These are phyloP conservation scores for Microcebus murinus DNA, from an alignment of 2,113 vertebrate genomes.

Conservation along the genomic window DNA sequence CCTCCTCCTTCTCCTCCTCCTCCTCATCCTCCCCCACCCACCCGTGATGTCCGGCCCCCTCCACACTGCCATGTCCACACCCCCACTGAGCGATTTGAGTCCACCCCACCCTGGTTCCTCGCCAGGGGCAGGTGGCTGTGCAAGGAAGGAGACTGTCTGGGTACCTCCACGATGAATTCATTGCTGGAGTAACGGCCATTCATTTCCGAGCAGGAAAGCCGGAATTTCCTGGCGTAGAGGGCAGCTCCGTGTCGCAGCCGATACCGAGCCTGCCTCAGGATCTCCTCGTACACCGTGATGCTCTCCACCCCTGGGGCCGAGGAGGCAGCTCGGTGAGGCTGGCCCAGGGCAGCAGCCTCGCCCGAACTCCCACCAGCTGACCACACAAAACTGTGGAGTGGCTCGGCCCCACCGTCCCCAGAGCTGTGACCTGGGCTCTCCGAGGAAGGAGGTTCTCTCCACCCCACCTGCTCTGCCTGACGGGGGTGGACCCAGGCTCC, in stretches of 20 bases:
- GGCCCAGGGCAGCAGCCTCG: not conserved
- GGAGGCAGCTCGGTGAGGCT: not conserved
- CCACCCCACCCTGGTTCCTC: not conserved
- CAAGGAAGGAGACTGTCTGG: not conserved
- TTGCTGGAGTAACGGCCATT: conserved; percentile 99
- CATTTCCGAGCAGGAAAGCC: conserved; percentile 98
- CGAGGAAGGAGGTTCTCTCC: not conserved
- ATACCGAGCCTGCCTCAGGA: conserved; percentile 94
- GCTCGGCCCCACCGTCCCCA: not conserved
- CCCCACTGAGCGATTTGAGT: not conserved
- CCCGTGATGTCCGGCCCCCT: not conserved
- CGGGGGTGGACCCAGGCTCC: not conserved
- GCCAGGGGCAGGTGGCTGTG: not conserved
- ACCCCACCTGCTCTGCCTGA: not conserved
- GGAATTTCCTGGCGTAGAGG: conserved; percentile 95
- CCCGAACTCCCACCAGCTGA: not conserved
- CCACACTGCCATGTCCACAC: not conserved
- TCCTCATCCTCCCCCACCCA: not conserved
- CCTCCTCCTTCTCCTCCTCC: not conserved
- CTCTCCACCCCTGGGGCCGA: conserved; percentile 92
- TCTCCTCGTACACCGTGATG: conserved; percentile 96
- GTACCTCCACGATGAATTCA: conserved; percentile 96
- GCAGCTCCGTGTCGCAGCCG: conserved; percentile 91
- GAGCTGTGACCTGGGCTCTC: not conserved
- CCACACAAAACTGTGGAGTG: not conserved